These are phyloP conservation scores for Tetropium fuscum DNA, from an alignment of 2,888 invertebrate genomes.

Conservation along the genomic window DNA sequence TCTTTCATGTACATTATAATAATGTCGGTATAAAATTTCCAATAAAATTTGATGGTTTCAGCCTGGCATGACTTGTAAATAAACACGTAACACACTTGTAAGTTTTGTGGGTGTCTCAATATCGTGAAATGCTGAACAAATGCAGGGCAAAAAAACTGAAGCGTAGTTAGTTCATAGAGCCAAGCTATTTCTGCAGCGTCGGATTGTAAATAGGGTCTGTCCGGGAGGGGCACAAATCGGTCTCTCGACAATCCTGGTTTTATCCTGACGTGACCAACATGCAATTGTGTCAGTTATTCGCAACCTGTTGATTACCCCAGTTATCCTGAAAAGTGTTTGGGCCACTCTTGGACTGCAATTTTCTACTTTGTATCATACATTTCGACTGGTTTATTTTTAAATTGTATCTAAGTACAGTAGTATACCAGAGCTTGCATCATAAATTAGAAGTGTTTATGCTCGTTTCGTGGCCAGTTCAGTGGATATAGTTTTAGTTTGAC, in stretches of 20 bases:
- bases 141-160: slow-evolving; percentile 35
- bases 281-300: slow-evolving; percentile 50
- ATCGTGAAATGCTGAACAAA: slow-evolving; percentile 19
- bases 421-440: slow-evolving; percentile 43
- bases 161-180: slow-evolving; percentile 42
- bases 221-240: slow-evolving; percentile 43
- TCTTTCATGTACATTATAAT: no score
- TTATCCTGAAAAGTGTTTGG: slow-evolving; percentile 23
- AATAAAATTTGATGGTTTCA: background rate
- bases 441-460: slow-evolving; percentile 42
- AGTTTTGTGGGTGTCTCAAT: background rate
- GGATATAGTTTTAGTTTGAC: slow-evolving; percentile 37
- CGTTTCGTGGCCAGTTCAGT: slow-evolving; percentile 41
- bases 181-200: slow-evolving; percentile 49
- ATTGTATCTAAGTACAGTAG: no score
- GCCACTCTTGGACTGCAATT: slow-evolving; percentile 28
- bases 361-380: slow-evolving; percentile 39
- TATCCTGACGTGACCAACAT: slow-evolving; percentile 42
- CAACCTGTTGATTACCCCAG: slow-evolving; percentile 52
- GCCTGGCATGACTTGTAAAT: background rate
- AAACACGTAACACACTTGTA: background rate
- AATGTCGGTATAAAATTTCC: no score
- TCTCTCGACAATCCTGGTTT: slow-evolving; percentile 45
- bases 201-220: slow-evolving; percentile 41
- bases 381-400: slow-evolving; percentile 45